Evolutionary conservation across 2,888 invertebrate species (phyloP).

Genomic region (Gastrophysa polygoni): DNA sequence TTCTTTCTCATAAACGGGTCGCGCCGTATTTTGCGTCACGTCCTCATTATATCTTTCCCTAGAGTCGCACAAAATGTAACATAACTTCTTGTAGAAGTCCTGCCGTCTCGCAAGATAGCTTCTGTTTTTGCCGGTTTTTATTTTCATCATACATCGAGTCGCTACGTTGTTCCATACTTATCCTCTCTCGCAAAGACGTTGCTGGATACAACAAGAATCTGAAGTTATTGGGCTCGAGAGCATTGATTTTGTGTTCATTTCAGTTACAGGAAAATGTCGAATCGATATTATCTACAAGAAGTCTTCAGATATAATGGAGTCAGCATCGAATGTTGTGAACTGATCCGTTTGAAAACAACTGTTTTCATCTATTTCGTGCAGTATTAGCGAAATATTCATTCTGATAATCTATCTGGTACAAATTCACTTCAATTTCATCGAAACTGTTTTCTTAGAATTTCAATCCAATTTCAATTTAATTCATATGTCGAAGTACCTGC

Average conservation of each 20-base stretch:
- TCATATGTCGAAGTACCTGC: too few relatives aligned
- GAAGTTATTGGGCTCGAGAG: conserved; percentile 4
- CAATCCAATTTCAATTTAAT: too few relatives aligned
- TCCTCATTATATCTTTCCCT: conserved; percentile 60
- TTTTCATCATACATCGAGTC: conserved; percentile 35
- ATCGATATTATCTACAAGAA: too few relatives aligned
- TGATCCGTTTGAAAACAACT: too few relatives aligned
- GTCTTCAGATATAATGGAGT: too few relatives aligned
- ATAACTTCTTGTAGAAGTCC: conserved; percentile 61
- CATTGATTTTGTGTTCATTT: too few relatives aligned
- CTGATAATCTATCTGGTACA: too few relatives aligned
- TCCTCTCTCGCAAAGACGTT: not conserved
- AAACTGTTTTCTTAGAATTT: too few relatives aligned
- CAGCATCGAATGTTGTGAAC: too few relatives aligned
- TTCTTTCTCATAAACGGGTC: conserved; percentile 57
- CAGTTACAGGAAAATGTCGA: not conserved
- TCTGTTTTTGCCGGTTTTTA: conserved; percentile 53
- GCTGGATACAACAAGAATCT: not conserved
- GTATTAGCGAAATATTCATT: too few relatives aligned
- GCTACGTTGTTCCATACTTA: not conserved
- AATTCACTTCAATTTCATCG: too few relatives aligned
- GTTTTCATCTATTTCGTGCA: too few relatives aligned
- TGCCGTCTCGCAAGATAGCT: conserved; percentile 51
- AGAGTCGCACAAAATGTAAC: conserved; percentile 59
- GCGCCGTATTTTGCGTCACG: conserved; percentile 58